These are phyloP conservation scores for Ectemnius continuus DNA, from an alignment of 2,888 invertebrate genomes.

Conservation along the genomic window DNA sequence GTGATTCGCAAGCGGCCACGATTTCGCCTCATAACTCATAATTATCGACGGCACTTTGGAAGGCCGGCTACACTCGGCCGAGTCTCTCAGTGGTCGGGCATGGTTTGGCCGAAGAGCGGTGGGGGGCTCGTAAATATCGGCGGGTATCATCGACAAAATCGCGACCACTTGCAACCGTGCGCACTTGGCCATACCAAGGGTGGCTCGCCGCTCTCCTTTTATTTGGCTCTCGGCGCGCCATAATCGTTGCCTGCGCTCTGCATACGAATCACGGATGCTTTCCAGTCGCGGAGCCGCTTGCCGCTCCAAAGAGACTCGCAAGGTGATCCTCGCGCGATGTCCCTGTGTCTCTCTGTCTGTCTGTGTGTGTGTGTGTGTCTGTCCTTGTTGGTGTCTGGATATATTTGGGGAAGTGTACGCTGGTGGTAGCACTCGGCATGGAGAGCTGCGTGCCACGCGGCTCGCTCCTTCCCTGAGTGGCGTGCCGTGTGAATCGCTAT, in stretches of 20 bases:
- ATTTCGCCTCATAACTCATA: constrained; percentile 36
- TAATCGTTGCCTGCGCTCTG: constrained; percentile 52
- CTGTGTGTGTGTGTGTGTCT: no score
- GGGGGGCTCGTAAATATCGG: constrained; percentile 39
- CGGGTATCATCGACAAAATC: constrained; percentile 52
- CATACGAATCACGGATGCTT: constrained; percentile 34
- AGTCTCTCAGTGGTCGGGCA: background rate
- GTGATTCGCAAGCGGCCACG: background rate
- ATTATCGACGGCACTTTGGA: constrained; percentile 19
- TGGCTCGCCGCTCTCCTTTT: constrained; percentile 8
- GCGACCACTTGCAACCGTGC: constrained; percentile 56
- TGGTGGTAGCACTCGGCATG: no score
- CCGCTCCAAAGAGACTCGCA: no score
- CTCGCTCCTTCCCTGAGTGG: constrained; percentile 48
- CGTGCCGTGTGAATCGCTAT: constrained; percentile 59
- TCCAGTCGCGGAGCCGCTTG: no score
- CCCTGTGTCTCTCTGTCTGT: no score
- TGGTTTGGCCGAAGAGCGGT: constrained; percentile 13
- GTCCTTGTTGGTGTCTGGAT: no score
- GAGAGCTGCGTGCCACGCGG: constrained; percentile 38
- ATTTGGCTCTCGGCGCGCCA: constrained; percentile 26
- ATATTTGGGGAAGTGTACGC: constrained; percentile 19
- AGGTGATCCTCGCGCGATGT: no score
- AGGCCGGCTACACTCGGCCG: no score
- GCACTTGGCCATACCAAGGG: background rate